Base-by-base conservation (phyloP, 2,113 vertebrate species). In the Himantopus leucocephalus region DNA sequence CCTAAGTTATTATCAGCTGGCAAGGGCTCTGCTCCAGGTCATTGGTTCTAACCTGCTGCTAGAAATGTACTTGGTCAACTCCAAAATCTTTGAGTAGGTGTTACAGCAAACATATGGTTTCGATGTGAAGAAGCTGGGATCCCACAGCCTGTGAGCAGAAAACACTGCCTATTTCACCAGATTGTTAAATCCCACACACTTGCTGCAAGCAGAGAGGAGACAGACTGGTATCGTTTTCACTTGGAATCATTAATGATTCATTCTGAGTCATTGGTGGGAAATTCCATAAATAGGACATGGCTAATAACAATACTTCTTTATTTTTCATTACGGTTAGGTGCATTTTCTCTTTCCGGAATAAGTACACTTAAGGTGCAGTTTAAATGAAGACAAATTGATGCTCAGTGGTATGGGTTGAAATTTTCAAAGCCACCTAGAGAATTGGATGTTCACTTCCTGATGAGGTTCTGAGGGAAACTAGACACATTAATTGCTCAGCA, bases 181-280 rank as follows among this genome's bases (percentile, higher is more conserved):
- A 91, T 85, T 47, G 41, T 76, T 88, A 72, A 95, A 82, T 89
- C 96, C 94, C 88, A 94, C 85, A 50, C 89, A 93, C 47, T 66
- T 45, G 3, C 89, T 96, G 92, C 73, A 92, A 76, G 81, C 59
- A 68, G 70, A 91, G 78, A 81, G 60, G 79, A 97, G 95, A 89
- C 80, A 97, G 92, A 95, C 90, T 70, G 73, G 9, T 83, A 94
- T 26, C 62, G 2, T 8, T 95, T 93, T 92, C 26, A 19, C 80
- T 43, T 81, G 85, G 47, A 94, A 95, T 93, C 89, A 91, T 96
- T 95, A 96, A 89, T 96, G 90, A 97, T 96, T 97, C 95, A 97
- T 91, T 92, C 92, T 95, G 96, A 97, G 91, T 97, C 95, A 95
- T 56, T 67, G 17, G 64, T 91, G 67, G 96, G 91, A 93, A 96